Percentiles rank a stretch among this genome's conserved stretches.
These are phyloP conservation scores for Euwallacea fornicatus DNA, from an alignment of 1,140 invertebrate species.

Conservation along the genomic window DNA sequence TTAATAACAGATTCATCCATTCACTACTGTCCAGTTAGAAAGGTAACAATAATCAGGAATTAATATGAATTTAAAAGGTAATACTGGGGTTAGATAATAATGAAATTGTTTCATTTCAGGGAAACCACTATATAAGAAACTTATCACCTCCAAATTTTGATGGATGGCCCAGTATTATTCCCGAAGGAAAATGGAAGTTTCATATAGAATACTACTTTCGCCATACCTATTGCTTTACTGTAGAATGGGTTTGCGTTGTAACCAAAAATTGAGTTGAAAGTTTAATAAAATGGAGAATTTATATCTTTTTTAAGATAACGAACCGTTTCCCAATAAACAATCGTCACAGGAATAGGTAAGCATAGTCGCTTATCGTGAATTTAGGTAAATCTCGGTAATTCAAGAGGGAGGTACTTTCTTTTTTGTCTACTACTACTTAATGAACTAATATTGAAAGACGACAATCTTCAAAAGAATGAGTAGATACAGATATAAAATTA, in stretches of 20 bases:
- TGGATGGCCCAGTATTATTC: constrained; percentile 13
- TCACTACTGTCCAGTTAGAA: constrained; percentile 3
- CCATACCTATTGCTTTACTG: neutral
- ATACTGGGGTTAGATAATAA: neutral
- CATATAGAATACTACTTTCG: constrained; percentile 6
- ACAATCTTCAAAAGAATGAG: too few relatives aligned
- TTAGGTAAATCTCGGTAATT: too few relatives aligned
- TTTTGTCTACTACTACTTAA: neutral
- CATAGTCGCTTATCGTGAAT: too few relatives aligned
- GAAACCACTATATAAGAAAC: constrained; percentile 6
- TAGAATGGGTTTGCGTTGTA: constrained; percentile 8
- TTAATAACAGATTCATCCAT: constrained; percentile 8
- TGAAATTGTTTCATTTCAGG: constrained; percentile 7
- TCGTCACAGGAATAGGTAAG: too few relatives aligned
- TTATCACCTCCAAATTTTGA: constrained; percentile 10
- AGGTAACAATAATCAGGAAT: constrained; percentile 5
- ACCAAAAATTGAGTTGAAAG: constrained; percentile 4
- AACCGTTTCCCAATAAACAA: neutral
- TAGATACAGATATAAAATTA: too few relatives aligned
- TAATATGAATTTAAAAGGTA: neutral
- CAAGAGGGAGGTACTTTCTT: neutral
- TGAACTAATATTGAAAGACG: neutral
- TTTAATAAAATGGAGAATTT: neutral
- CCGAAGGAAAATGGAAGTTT: constrained; percentile 18
- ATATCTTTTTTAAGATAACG: neutral